A percentile compares a stretch with the other conserved stretches of the same genome.
Evolutionary conservation across 2,888 invertebrate genomes (phyloP).

Genomic region (Machimus atricapillus): DNA sequence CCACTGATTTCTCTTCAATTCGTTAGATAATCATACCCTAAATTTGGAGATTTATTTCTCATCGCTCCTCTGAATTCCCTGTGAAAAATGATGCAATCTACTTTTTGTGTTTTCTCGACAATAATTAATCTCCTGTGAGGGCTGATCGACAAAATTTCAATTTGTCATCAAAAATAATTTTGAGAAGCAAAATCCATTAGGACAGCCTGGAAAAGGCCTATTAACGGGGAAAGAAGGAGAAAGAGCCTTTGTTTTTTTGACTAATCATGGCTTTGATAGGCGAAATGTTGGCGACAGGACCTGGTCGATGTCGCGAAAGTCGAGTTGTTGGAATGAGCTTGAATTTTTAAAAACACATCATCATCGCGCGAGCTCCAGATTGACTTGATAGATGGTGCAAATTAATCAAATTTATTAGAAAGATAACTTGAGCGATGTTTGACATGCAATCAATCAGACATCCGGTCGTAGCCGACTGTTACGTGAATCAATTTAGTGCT

Average conservation of each 20-base stretch:
- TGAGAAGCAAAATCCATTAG: constrained; percentile 3
- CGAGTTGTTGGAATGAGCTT: neutral
- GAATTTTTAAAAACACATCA: constrained; percentile 18
- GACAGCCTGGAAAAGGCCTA: neutral
- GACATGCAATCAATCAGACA: constrained; percentile 30
- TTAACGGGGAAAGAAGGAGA: neutral
- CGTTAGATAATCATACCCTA: neutral
- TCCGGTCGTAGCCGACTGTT: neutral
- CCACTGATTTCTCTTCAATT: neutral
- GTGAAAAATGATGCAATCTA: constrained; percentile 5
- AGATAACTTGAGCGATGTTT: constrained; percentile 32
- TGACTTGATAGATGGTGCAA: constrained; percentile 9
- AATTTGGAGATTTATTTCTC: neutral
- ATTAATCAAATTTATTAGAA: constrained; percentile 32
- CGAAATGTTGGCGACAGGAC: neutral
- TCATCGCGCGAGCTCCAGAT: neutral
- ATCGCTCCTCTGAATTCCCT: neutral
- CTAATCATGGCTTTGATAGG: neutral
- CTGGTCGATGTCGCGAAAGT: neutral
- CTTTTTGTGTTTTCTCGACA: neutral
- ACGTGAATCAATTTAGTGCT: neutral
- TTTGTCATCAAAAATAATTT: constrained; percentile 34
- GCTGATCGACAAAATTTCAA: constrained; percentile 29
- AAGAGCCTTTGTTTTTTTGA: constrained; percentile 6
- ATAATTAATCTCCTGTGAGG: constrained; percentile 26